A percentile compares a stretch with the other conserved stretches of the same genome.
Conservation (phyloP, 2,797 vertebrate genomes). For the Dicrostonyx torquatus region DNA sequence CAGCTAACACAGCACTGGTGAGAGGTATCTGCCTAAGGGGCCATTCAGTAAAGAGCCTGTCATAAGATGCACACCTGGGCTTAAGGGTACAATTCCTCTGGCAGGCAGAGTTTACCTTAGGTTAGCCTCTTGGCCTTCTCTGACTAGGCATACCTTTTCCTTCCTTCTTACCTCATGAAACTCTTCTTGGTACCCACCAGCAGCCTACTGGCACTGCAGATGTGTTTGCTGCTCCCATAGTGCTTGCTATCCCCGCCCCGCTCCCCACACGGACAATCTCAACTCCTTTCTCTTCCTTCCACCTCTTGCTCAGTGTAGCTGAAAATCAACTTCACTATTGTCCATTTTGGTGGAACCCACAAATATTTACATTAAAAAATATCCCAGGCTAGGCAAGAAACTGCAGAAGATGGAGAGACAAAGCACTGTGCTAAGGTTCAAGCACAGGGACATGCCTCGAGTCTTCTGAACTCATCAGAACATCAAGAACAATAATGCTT, state of each 20-base stretch:
- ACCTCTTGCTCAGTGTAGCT: background rate
- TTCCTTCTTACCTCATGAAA: conserved; percentile 24
- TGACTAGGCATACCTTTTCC: background rate
- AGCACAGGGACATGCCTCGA: background rate
- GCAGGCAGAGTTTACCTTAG: background rate
- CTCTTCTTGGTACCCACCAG: background rate
- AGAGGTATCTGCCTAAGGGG: background rate
- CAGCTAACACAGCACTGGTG: background rate
- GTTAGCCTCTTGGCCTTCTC: background rate
- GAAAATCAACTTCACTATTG: conserved; percentile 30
- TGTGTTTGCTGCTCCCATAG: background rate
- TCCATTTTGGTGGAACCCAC: background rate
- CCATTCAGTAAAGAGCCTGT: background rate
- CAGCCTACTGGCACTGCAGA: background rate
- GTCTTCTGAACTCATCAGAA: background rate
- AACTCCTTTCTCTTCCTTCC: background rate
- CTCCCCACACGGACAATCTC: background rate
- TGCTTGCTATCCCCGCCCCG: background rate
- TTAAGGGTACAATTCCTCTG: background rate
- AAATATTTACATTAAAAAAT: background rate
- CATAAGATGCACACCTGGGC: background rate
- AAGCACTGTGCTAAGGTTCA: background rate
- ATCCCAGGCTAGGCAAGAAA: conserved; percentile 17
- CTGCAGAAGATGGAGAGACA: conserved; percentile 15
- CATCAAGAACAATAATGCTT: background rate